A percentile compares a stretch with the other conserved stretches of the same genome.
Evolutionary conservation across 2,797 vertebrate genomes (phyloP).

Genomic region (Coendou prehensilis): DNA sequence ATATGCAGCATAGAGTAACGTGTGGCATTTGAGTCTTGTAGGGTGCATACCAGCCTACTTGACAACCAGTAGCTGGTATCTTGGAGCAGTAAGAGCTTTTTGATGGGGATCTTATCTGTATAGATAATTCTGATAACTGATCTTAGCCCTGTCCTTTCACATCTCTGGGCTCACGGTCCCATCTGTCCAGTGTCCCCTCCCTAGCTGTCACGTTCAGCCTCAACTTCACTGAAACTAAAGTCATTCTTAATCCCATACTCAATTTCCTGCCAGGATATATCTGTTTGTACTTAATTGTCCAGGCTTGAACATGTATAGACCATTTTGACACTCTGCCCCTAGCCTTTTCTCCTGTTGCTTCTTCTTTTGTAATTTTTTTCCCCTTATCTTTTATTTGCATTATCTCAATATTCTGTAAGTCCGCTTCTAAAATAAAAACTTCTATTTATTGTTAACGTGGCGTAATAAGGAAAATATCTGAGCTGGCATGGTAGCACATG

Average conservation of each 20-base stretch:
- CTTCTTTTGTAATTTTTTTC: conserved; percentile 9
- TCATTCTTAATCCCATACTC: neutral
- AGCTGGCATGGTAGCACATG: neutral
- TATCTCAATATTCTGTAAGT: conserved; percentile 30
- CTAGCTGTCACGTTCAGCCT: neutral
- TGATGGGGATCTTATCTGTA: neutral
- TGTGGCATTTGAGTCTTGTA: neutral
- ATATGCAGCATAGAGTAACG: neutral
- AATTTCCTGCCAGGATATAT: neutral
- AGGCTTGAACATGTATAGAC: conserved; percentile 20
- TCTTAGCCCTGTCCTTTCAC: neutral
- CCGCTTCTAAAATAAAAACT: conserved; percentile 62
- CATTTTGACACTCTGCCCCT: neutral
- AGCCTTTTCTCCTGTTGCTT: neutral
- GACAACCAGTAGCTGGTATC: neutral
- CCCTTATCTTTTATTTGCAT: neutral
- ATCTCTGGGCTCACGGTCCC: neutral
- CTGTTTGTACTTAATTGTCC: neutral
- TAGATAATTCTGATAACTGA: neutral
- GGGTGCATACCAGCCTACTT: neutral
- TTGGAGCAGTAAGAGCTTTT: neutral
- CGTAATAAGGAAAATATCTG: conserved; percentile 24
- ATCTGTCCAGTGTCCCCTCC: neutral
- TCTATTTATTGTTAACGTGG: conserved; percentile 42
- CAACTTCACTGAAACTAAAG: neutral